Percentiles rank a stretch among this genome's conserved stretches.
Evolutionary conservation across 2,113 vertebrate species (phyloP).

Genomic region (Ornithorhynchus anatinus): DNA sequence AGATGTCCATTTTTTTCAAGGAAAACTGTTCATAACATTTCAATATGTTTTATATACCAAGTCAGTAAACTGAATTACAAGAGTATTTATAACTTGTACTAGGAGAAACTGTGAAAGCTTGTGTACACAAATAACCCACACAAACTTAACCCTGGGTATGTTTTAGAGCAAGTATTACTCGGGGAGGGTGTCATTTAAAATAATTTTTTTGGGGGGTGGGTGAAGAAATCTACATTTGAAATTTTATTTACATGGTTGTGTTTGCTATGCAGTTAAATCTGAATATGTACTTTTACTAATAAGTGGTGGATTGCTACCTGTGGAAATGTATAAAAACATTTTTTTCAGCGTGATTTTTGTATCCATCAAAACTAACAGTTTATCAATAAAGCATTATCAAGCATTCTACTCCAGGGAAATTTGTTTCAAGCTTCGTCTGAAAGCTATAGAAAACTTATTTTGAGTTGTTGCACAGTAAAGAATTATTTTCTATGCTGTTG

Average conservation of each 20-base stretch:
- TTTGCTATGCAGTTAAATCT: neutral
- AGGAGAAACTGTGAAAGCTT: constrained; percentile 48
- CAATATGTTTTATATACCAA: neutral
- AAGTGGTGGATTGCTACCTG: constrained; percentile 22
- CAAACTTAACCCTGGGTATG: neutral
- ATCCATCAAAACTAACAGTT: constrained; percentile 46
- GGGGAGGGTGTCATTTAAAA: neutral
- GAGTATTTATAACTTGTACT: constrained; percentile 4
- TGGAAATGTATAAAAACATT: constrained; percentile 45
- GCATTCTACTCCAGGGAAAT: too few relatives aligned
- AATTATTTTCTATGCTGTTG: too few relatives aligned
- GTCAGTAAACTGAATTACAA: neutral
- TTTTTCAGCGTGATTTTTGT: constrained; percentile 40
- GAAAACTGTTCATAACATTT: neutral
- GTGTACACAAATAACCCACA: neutral
- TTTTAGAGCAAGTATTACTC: neutral
- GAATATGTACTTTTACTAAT: constrained; percentile 10
- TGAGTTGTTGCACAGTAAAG: too few relatives aligned
- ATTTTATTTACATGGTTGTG: neutral
- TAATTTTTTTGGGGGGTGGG: accelerated
- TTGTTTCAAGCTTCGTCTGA: too few relatives aligned
- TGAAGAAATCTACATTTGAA: neutral
- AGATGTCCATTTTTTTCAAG: neutral
- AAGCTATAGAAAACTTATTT: too few relatives aligned
- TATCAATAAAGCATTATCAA: constrained; percentile 55